Evolutionary conservation across 92 coral and sea anemone species (phyloP).

Genomic region (Phenganax stokvisi): DNA sequence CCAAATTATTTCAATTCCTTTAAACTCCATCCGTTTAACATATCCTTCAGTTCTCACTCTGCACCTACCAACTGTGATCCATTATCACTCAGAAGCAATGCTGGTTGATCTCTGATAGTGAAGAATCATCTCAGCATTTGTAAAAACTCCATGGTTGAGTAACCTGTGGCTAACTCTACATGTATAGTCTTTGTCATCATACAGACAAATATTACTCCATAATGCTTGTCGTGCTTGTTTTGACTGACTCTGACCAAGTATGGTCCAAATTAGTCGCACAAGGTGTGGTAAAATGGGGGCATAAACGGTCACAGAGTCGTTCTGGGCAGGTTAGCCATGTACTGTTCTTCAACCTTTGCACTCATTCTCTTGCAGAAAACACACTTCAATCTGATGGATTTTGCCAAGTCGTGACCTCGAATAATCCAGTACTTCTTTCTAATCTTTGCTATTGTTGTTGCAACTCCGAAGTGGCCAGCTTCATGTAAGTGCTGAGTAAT

Average conservation of each 20-base stretch:
- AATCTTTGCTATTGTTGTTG: neutral
- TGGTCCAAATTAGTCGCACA: conserved; percentile 62
- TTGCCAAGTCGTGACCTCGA: neutral
- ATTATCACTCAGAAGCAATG: conserved; percentile 50
- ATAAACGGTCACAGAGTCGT: conserved; percentile 18
- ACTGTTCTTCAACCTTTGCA: conserved; percentile 25
- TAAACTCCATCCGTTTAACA: conserved; percentile 47
- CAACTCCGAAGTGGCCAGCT: neutral
- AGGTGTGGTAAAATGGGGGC: neutral
- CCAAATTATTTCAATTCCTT: conserved; percentile 38
- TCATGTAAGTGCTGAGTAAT: neutral
- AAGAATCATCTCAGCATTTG: conserved; percentile 55
- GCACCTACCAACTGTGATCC: conserved; percentile 55
- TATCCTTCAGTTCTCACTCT: conserved; percentile 46
- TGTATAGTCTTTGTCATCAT: conserved; percentile 52
- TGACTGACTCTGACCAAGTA: conserved; percentile 31
- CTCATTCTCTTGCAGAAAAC: conserved; percentile 36
- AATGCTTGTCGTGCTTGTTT: neutral
- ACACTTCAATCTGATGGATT: conserved; percentile 39
- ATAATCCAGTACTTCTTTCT: neutral
- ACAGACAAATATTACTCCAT: conserved; percentile 54
- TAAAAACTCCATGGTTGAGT: conserved; percentile 54
- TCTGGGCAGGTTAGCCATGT: conserved; percentile 44
- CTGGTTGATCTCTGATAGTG: conserved; percentile 51
- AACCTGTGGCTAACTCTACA: conserved; percentile 51